Conservation (phyloP, 2,888 invertebrate genomes). For the Venusia cambrica region DNA sequence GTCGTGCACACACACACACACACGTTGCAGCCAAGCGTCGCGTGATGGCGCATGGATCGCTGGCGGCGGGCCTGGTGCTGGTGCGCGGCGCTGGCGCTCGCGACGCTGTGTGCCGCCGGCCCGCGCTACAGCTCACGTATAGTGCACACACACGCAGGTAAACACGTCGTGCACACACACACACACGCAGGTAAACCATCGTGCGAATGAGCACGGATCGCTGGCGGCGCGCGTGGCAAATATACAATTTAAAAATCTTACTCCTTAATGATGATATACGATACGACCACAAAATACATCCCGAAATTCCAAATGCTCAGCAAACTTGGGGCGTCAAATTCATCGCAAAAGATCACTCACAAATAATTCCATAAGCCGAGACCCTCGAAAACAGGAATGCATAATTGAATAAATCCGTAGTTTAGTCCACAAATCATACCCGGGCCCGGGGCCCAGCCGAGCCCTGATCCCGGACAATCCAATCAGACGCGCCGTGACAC, state of each 20-base stretch:
- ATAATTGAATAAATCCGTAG: slow-evolving; percentile 32
- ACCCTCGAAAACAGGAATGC: slow-evolving; percentile 10
- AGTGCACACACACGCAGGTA: slow-evolving; percentile 88
- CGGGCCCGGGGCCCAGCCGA: slow-evolving; percentile 14
- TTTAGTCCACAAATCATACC: slow-evolving; percentile 27
- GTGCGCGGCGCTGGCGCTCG: slow-evolving; percentile 66
- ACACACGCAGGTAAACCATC: too few species aligned
- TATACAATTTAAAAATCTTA: too few species aligned
- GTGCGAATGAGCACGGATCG: too few species aligned
- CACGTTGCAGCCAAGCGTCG: slow-evolving; percentile 51
- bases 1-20: too few species aligned
- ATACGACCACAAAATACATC: slow-evolving; percentile 1
- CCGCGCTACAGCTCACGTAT: slow-evolving; percentile 89
- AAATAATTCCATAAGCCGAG: background rate
- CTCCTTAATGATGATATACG: too few species aligned
- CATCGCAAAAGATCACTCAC: slow-evolving; percentile 9
- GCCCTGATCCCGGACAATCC: slow-evolving; percentile 37
- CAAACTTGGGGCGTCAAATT: slow-evolving; percentile 8
- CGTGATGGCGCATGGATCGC: slow-evolving; percentile 79
- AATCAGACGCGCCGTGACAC: slow-evolving; percentile 37
- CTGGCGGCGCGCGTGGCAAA: too few species aligned
- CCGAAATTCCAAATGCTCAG: slow-evolving; percentile 1
- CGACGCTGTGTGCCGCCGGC: slow-evolving; percentile 70
- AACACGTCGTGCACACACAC: too few species aligned
- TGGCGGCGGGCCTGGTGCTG: slow-evolving; percentile 68